Base-by-base conservation (phyloP, 2,113 vertebrate genomes). In the Nicator chloris region DNA sequence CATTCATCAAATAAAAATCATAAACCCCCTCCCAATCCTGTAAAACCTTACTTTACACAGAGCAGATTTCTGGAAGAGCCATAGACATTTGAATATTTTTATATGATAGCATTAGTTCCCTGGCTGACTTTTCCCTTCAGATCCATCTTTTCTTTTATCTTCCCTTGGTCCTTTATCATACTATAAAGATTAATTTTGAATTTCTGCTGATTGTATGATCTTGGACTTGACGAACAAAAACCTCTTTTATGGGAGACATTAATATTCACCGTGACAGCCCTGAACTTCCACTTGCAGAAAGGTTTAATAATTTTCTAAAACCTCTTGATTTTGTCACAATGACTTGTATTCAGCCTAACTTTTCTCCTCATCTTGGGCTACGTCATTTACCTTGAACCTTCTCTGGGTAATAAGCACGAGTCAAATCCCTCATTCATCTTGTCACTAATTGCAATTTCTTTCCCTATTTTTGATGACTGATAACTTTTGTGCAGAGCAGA, bases 281-380 rank as follows among this genome's bases (percentile, higher is more conserved):
- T 44, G 75, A 96, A 90, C 88, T 75, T 87, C 86, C 54, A 91
- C 51, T 94, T 63, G 54, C 79, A 92, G 77, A 93, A 95, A 94
- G 84, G 81, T 91, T 95, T 85, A 83, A 93, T 96, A 81, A 92
- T 95, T 97, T 95, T 93, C 92, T 94, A 71, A 95, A 96, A 85
- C 78, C 88, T 94, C 88, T 78, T 96, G 93, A 95, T 97, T 97
- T 97, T 92, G 84, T 69, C 92, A 91, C 93, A 97, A 92, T 92
- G 92, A 94, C 54, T 73, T 26, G 60, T 15, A 95, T 72, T 94
- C 91, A 97, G 72, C 31, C 39, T 61, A 81, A 54, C 87, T 72
- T 60, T 71, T 57, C 60, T 47, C 49, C 86, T 92, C 88, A 79
- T 82, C 92, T 86, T 61, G 71, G 45, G 56, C 84, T 63, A 40